Base-by-base conservation (phyloP, 2,888 invertebrate species). In the Habrosyne pyritoides region DNA sequence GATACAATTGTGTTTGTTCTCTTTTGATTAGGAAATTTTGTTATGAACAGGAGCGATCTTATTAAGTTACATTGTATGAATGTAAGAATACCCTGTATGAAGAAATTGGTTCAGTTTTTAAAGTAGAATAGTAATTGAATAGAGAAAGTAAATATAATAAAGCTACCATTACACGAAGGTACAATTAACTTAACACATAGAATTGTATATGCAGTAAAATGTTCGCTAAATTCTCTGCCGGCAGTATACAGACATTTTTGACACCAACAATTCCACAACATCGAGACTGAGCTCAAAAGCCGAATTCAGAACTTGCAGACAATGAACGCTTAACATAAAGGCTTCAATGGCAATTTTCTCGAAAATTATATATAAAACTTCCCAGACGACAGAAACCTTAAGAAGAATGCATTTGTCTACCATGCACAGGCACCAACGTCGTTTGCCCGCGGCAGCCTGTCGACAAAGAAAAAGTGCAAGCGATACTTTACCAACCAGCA, bases 291-390 rank as follows among this genome's bases (percentile, higher is more conserved):
- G 22, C 60, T 63, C 59, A 57, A 54, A 63, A 68, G 61, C 57
- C 59, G 64, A 21, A 50, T 4, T 50, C 53, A 67, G 54, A 46
- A 52, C 47, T 53, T 42, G 51, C 60, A 64, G 73, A 77, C 77
- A 73, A 75, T 71, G 68, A 67, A 54, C 62, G 62, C 54, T 69
- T 69, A 64, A 67, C 65, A 60, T 65, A 66, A 72, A 71, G 61
- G 66, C 60, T 71, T 72, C 69, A 63, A 74, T 68, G 75, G 75
- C 75, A 80, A 80, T 80, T 77, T 77, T 70, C 72, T 71, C 67
- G 63, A 63, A 79, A 78, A 81, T 80, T 78, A 79, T 77, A 74
- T 70, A 64, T 75, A 74, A 79, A 84, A 84, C 78, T 83, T 81
- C 67, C 66, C 76, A 81, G 84, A 84, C 80, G 60, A 12, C 30